Percentiles rank a stretch among this genome's conserved stretches.
Conservation (phyloP, 2,797 vertebrate genomes). For the Simalia tracyae region DNA sequence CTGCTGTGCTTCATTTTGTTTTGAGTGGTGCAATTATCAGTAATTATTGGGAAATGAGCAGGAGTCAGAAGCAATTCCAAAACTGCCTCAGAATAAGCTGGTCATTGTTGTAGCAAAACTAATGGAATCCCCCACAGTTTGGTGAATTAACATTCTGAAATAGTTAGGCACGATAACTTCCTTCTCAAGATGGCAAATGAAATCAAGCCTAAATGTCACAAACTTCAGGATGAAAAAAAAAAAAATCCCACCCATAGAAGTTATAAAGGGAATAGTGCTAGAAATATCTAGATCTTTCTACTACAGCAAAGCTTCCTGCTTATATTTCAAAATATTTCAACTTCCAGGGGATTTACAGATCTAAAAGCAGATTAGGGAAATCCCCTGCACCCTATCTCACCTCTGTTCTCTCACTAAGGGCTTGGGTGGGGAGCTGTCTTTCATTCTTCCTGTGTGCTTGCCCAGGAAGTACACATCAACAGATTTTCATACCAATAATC, state of each 20-base stretch:
- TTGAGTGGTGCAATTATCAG: conserved; percentile 75
- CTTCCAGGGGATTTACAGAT: neutral
- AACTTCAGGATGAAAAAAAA: conserved; percentile 46
- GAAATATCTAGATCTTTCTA: conserved; percentile 1
- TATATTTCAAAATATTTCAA: neutral
- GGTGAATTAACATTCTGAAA: conserved; percentile 68
- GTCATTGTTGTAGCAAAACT: conserved; percentile 64
- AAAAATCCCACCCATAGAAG: conserved; percentile 17
- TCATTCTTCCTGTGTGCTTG: neutral
- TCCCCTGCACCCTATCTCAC: neutral
- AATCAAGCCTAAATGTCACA: conserved; percentile 45
- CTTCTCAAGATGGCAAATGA: conserved; percentile 50
- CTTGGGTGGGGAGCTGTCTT: neutral
- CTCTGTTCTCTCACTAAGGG: neutral
- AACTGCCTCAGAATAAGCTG: conserved; percentile 74
- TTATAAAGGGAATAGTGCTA: conserved; percentile 10
- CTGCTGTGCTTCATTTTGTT: conserved; percentile 72
- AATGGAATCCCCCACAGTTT: conserved; percentile 50
- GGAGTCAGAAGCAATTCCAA: conserved; percentile 72
- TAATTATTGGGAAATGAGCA: conserved; percentile 77
- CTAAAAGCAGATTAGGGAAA: neutral
- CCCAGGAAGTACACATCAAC: neutral
- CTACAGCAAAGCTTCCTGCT: neutral
- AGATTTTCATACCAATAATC: neutral
- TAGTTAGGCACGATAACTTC: conserved; percentile 72